A percentile compares a stretch with the other conserved stretches of the same genome.
phyloP scores from a whole-genome alignment of 2,113 vertebrate genomes.

The Erpornis zantholeuca region DNA sequence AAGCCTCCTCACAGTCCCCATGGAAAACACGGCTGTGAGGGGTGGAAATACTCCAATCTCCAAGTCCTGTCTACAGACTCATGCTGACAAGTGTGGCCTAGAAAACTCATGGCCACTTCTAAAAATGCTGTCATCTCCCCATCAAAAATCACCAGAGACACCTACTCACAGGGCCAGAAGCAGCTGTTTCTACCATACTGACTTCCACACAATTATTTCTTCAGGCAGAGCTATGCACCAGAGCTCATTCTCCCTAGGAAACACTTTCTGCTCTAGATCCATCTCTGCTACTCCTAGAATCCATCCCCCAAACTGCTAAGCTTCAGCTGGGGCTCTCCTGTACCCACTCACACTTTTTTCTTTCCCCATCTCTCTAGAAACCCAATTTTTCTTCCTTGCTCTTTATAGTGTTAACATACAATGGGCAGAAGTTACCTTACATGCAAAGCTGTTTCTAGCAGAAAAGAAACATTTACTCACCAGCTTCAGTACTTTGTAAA shows the following conservation, averaged over 20 bases:
- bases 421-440: not conserved
- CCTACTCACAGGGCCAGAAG: not conserved
- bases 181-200: not conserved
- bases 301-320: not conserved
- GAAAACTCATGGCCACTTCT: not conserved
- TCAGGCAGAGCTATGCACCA: not conserved
- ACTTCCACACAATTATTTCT: not conserved
- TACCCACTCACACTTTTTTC: no score
- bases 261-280: not conserved
- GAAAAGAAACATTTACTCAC: not conserved
- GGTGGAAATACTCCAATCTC: accelerated
- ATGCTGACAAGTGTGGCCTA: accelerated
- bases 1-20: accelerated
- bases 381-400: not conserved
- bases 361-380: not conserved
- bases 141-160: not conserved
- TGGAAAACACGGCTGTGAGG: not conserved
- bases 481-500: constrained; percentile 65
- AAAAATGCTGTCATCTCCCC: not conserved
- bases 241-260: not conserved
- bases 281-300: not conserved
- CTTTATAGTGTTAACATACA: not conserved
- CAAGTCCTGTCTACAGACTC: not conserved
- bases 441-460: accelerated
- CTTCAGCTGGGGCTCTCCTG: not conserved